phyloP scores from a whole-genome alignment of 1,140 invertebrate genomes.

The Drosophila subobscura region DNA sequence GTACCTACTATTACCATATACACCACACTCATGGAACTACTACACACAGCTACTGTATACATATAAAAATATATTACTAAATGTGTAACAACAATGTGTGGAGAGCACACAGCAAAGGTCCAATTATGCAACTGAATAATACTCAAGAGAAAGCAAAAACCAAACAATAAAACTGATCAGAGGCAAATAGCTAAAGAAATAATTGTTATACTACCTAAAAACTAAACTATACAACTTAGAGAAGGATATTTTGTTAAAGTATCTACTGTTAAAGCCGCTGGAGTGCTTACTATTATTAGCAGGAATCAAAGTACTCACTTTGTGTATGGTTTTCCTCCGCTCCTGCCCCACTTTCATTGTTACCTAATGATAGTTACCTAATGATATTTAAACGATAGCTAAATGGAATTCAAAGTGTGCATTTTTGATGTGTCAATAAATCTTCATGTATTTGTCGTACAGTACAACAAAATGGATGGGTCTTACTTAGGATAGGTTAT shows the following conservation, averaged over 20 bases:
- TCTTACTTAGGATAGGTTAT: slow-evolving; percentile 33
- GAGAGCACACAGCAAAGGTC: slow-evolving; percentile 66
- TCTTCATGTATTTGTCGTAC: slow-evolving; percentile 74
- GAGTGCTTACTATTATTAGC: slow-evolving; percentile 3
- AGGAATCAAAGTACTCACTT: slow-evolving; percentile 1
- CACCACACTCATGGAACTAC: slow-evolving; percentile 22
- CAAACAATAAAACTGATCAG: slow-evolving; percentile 5
- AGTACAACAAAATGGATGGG: slow-evolving; percentile 10
- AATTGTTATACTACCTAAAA: slow-evolving; percentile 39
- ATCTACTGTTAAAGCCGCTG: slow-evolving; percentile 30
- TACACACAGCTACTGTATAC: slow-evolving; percentile 3
- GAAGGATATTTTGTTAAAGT: slow-evolving; percentile 44
- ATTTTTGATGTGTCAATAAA: slow-evolving; percentile 81
- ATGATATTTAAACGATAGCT: slow-evolving; percentile 50
- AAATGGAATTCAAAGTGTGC: slow-evolving; percentile 65
- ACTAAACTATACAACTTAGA: slow-evolving; percentile 37
- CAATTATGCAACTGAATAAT: slow-evolving; percentile 75
- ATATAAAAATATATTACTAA: slow-evolving; percentile 49
- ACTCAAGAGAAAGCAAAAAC: slow-evolving; percentile 34
- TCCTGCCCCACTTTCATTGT: slow-evolving; percentile 21
- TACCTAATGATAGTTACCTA: slow-evolving; percentile 40
- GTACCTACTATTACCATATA: slow-evolving; percentile 37
- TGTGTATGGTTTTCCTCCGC: not conserved
- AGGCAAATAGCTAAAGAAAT: slow-evolving; percentile 7
- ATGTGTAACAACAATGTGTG: slow-evolving; percentile 66